Conservation (phyloP, 2,888 invertebrate species). For the Ryuthela nishihirai region DNA sequence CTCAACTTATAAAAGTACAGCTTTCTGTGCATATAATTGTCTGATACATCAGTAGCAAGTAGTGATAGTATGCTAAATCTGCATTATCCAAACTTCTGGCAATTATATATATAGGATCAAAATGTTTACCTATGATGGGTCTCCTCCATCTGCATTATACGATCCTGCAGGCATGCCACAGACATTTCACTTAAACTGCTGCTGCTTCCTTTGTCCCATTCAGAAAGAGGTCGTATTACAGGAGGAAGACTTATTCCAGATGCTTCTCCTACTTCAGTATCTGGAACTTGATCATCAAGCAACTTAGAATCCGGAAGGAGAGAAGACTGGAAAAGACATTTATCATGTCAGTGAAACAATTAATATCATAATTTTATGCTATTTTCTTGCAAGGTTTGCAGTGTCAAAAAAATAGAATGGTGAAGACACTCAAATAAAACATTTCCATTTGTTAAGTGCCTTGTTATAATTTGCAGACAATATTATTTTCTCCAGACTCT, state of each 20-base stretch:
- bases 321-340: background rate
- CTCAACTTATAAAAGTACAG: too few relatives aligned
- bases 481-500: too few relatives aligned
- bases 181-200: constrained; percentile 78
- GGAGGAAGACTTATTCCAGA: constrained; percentile 21
- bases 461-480: too few relatives aligned
- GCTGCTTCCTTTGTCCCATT: constrained; percentile 89
- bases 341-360: background rate
- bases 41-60: too few relatives aligned
- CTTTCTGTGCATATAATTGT: too few relatives aligned
- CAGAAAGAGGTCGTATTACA: constrained; percentile 60
- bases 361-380: background rate
- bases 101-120: too few relatives aligned
- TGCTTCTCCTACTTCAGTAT: constrained; percentile 32
- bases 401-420: background rate
- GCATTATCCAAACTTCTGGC: too few relatives aligned
- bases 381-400: background rate
- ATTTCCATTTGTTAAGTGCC: too few relatives aligned
- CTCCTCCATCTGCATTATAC: constrained; percentile 89
- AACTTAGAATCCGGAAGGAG: constrained; percentile 6
- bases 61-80: too few relatives aligned
- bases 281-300: constrained; percentile 19
- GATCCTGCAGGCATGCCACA: constrained; percentile 87
- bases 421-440: background rate
- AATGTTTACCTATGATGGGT: constrained; percentile 61